Base-by-base conservation (phyloP, 2,113 vertebrate genomes). In the Mustela lutreola region DNA sequence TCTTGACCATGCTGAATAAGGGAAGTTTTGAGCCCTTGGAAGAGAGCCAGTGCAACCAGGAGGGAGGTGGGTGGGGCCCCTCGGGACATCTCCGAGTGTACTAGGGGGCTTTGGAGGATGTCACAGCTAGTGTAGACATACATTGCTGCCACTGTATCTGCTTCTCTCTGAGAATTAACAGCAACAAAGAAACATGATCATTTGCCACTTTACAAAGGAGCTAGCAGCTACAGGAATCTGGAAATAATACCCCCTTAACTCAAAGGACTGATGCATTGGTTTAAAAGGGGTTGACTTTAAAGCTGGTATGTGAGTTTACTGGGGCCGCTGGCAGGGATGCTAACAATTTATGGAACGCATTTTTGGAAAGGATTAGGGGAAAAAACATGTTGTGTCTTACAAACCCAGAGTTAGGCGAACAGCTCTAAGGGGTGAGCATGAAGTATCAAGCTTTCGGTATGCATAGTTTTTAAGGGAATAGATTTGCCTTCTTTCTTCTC, bases 271-370 rank as follows among this genome's bases (percentile, higher is more conserved):
- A 96, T 98, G 98, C 98, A 98, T 75, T 97, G 98, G 98, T 98
- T 99, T 99, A 97, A 98, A 98, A 97, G 97, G 97, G 98, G 98
- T 97, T 98, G 98, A 98, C 98, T 99, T 99, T 99, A 98, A 99
- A 99, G 98, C 98, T 98, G 99, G 98, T 99, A 99, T 99, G 98
- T 95, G 98, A 98, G 96, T 98, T 99, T 97, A 94, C 98, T 98
- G 97, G 96, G 98, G 98, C 83, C 97, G 97, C 97, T 98, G 98
- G 98, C 98, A 99, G 65, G 97, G 98, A 99, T 98, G 98, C 97
- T 98, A 98, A 97, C 97, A 96, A 99, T 99, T 98, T 98, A 98
- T 98, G 99, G 99, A 99, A 99, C 99, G 99, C 97, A 90, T 98
- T 98, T 99, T 99, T 99, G 98, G 98, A 98, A 98, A 98, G 98